A percentile compares a stretch with the other conserved stretches of the same genome.
These are phyloP conservation scores for Eidolon helvum DNA, from an alignment of 2,113 vertebrate species.

Conservation along the genomic window DNA sequence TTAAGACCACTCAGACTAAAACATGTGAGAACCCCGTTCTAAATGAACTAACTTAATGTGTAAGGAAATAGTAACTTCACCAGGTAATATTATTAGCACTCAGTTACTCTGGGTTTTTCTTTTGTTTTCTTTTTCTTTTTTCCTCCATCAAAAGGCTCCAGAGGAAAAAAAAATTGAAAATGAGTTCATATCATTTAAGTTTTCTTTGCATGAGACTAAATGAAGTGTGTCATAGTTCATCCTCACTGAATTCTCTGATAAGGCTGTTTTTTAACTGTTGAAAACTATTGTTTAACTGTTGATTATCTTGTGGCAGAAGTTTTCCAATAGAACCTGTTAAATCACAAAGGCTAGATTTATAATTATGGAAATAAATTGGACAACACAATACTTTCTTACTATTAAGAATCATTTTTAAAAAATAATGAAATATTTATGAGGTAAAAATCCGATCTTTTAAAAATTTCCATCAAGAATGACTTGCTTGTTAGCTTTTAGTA, in stretches of 20 bases:
- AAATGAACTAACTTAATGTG: not conserved
- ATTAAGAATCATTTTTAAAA: not conserved
- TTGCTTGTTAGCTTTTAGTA: slow-evolving; percentile 31
- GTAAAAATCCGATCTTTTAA: slow-evolving; percentile 4
- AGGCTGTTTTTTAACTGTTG: slow-evolving; percentile 43
- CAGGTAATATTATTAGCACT: slow-evolving; percentile 11
- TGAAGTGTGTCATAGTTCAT: slow-evolving; percentile 4
- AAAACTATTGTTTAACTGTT: slow-evolving; percentile 43
- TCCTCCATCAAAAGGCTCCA: not conserved
- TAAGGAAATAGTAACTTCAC: not conserved
- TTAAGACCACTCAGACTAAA: not conserved
- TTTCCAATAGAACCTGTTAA: slow-evolving; percentile 7
- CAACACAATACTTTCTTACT: slow-evolving; percentile 8
- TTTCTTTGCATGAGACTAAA: slow-evolving; percentile 32
- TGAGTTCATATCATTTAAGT: not conserved
- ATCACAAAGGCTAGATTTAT: not conserved
- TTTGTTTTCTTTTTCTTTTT: not conserved
- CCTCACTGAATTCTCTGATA: slow-evolving; percentile 44
- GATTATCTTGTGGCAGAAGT: slow-evolving; percentile 27
- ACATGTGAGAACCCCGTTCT: not conserved
- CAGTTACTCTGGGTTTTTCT: slow-evolving; percentile 4
- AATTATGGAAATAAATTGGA: slow-evolving; percentile 43
- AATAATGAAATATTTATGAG: slow-evolving; percentile 14
- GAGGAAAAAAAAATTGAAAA: not conserved
- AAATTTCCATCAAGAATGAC: not conserved